These are phyloP conservation scores for Vombatus ursinus DNA, from an alignment of 2,113 vertebrate genomes.

Conservation along the genomic window DNA sequence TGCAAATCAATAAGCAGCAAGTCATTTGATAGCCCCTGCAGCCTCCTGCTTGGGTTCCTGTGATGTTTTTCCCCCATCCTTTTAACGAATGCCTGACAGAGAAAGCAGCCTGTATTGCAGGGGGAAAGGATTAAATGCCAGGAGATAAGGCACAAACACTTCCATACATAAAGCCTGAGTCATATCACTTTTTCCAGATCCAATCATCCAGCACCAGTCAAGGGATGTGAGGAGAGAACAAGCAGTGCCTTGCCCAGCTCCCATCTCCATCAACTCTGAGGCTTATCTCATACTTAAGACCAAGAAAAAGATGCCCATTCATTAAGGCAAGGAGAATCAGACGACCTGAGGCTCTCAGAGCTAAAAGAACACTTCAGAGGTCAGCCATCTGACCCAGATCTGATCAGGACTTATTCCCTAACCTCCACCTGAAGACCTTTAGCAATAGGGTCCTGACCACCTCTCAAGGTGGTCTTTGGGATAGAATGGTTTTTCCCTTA, in stretches of 20 bases:
- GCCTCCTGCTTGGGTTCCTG: background rate
- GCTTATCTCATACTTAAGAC: background rate
- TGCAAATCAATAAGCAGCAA: background rate
- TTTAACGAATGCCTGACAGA: conserved; percentile 22
- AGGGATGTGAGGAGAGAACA: background rate
- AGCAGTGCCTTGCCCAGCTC: background rate
- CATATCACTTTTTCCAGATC: conserved; percentile 12
- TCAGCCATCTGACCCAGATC: background rate
- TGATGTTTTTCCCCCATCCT: conserved; percentile 22
- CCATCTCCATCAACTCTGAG: background rate
- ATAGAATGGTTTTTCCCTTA: background rate
- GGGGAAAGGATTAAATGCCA: conserved; percentile 20
- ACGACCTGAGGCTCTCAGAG: background rate
- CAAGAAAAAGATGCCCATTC: background rate
- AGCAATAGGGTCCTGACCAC: background rate
- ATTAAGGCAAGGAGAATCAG: background rate
- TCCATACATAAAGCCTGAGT: background rate
- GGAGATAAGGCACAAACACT: conserved; percentile 21
- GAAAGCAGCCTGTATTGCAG: conserved; percentile 16
- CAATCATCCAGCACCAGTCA: background rate
- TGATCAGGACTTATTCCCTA: background rate
- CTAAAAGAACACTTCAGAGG: background rate
- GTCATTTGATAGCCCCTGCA: background rate
- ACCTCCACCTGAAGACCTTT: background rate
- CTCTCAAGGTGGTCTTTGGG: background rate